Evolutionary conservation across 1,140 invertebrate species (phyloP), one percentile per base, ranked within the genome.

Genomic region (Drosophila cardini): DNA sequence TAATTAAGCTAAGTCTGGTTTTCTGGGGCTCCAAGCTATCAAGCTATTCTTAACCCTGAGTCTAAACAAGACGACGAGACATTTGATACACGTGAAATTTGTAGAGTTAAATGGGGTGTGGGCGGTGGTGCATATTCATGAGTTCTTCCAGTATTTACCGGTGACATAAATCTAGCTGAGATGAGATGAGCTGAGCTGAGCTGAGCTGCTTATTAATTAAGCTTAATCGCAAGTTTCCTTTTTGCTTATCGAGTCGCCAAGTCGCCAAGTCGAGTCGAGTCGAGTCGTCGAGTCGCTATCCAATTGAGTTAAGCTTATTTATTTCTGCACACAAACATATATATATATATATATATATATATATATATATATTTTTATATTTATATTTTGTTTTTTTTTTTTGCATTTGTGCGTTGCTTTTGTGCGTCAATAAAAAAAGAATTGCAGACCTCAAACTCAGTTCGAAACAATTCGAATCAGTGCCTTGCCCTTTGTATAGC

Each of bases 151-250:
- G 42, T 64, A 53, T 53, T 55, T 15, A 21, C 61, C 46, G 38
- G 18, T 57, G 61, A 67, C 67, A 72, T 48, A 75, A 85, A 78
- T 78, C 65, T 62, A 76, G 62, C 71, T 72, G 67, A 36, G 67
- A 32, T 71, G 55, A n/a, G n/a, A n/a, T n/a, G n/a, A n/a, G n/a
- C n/a, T n/a, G n/a, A n/a, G n/a, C n/a, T n/a, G n/a, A n/a, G n/a
- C n/a, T 72, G 67, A 36, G 67, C 38, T 71, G 55, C 77, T 71
- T 75, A 86, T 86, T 90, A 90, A 90, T 90, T 90, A 90, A 90
- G 79, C 82, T 80, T 90, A 90, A 90, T 82, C 78, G 82, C 48
- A 77, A 57, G 78, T 76, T 90, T 90, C 85, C 85, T 90, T 80
- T 83, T 77, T 55, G 64, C 46, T 75, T 75, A 72, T 58, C 81